Base-by-base conservation (phyloP, 2,113 vertebrate species). In the Amia ocellicauda region DNA sequence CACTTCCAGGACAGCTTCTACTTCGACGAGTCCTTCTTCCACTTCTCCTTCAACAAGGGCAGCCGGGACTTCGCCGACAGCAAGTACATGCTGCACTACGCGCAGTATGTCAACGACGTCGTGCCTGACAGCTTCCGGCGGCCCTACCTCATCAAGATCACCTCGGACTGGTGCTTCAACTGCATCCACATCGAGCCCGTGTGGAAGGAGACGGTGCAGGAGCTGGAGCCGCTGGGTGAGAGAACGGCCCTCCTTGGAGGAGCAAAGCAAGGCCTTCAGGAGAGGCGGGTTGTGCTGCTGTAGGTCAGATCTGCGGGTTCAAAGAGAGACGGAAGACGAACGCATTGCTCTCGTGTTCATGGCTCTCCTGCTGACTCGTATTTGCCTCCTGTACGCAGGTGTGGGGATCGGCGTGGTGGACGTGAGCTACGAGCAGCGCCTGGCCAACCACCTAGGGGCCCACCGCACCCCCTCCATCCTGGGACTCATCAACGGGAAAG, bases 121-220 rank as follows among this genome's bases (percentile, higher is more conserved):
- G 85, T 97, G 64, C 94, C 95, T 0, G 93, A 97, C 49, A 98
- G 94, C 56, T 97, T 93, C 85, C 89, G 62, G 73, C 92, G 91
- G 11, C 96, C 96, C 1, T 98, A 97, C 85, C 89, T 99, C 82
- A 95, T 99, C 29, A 99, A 99, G 88, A 89, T 99, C 69, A 98
- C 95, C 27, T 98, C 97, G 0, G 97, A 98, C 57, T 98, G 94
- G 95, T 99, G 96, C 81, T 96, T 99, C 72, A 98, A 91, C 91
- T 99, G 96, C 63, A 91, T 97, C 83, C 94, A 98, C 69, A 97
- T 99, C 0, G 97, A 99, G 80, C 97, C 96, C 0, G 90, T 99
- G 9, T 99, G 96, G 97, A 97, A 94, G 58, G 96, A 99, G 56
- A 90, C 90, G 0, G 93, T 93, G 68, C 93, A 94, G 75, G 94